These are phyloP conservation scores for Lagorchestes hirsutus DNA, from an alignment of 2,797 vertebrate genomes.

Conservation along the genomic window DNA sequence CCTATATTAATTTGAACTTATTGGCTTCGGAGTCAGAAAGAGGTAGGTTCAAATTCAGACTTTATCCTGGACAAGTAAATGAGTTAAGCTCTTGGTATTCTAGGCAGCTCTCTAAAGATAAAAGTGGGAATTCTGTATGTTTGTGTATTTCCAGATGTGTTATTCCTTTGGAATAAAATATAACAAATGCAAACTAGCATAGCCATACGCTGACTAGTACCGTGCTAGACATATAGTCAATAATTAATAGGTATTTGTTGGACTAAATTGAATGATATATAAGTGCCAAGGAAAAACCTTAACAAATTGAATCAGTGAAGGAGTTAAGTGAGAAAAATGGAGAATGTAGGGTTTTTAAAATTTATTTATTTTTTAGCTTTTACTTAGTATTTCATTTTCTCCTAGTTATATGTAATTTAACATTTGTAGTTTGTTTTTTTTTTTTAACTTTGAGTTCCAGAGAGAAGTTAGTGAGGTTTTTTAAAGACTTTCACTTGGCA, in stretches of 20 bases:
- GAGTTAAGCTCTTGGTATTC: neutral
- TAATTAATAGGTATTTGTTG: neutral
- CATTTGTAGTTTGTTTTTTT: no score
- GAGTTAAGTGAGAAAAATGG: neutral
- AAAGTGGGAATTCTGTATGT: neutral
- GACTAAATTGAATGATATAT: neutral
- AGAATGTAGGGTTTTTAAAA: neutral
- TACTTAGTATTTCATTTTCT: no score
- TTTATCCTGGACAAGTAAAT: neutral
- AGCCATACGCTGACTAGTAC: neutral
- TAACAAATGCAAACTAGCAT: neutral
- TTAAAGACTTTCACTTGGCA: slow-evolving; percentile 9
- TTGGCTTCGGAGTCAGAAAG: neutral
- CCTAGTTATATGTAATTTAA: no score
- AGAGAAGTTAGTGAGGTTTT: neutral
- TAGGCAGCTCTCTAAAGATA: neutral
- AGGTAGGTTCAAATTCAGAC: neutral
- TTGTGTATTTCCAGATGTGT: neutral
- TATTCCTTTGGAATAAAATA: neutral
- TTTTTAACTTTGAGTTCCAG: no score
- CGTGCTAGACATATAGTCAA: neutral
- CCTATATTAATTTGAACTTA: neutral
- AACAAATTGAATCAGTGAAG: neutral
- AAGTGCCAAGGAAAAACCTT: neutral
- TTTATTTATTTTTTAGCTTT: no score